These are phyloP conservation scores for Tenthredo mesomela DNA, from an alignment of 2,888 invertebrate genomes.

Conservation along the genomic window DNA sequence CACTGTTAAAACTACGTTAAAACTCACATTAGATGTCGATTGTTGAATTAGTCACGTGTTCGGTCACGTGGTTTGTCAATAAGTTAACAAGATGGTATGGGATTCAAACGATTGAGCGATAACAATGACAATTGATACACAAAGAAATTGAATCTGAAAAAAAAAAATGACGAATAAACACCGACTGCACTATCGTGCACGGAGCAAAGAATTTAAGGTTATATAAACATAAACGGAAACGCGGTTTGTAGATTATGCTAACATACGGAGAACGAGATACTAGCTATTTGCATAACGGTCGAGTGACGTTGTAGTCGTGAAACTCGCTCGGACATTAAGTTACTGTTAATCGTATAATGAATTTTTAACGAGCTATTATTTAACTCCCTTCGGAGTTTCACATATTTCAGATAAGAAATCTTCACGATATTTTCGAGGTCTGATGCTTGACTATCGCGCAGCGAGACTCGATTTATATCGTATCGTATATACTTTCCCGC, in stretches of 20 bases:
- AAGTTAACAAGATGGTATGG: not conserved
- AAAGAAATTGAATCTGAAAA: not conserved
- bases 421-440: not conserved
- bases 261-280: not conserved
- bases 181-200: not conserved
- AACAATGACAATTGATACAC: not conserved
- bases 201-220: not conserved
- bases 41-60: not conserved
- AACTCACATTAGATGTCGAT: not conserved
- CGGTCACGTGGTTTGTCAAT: not conserved
- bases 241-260: slow-evolving; percentile 2
- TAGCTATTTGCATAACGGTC: not conserved
- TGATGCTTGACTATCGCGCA: not conserved
- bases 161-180: not conserved
- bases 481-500: not conserved
- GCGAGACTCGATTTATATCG: not conserved
- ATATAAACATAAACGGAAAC: not conserved
- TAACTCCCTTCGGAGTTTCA: not conserved
- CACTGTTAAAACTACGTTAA: not conserved
- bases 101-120: not conserved
- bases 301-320: not conserved
- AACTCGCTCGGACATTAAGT: not conserved
- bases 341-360: not conserved
- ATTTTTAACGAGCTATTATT: not conserved
- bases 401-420: not conserved